Evolutionary conservation across 2,888 invertebrate species (phyloP), one percentile per base, ranked within the genome.

Genomic region (Meteorus cinctellus): DNA sequence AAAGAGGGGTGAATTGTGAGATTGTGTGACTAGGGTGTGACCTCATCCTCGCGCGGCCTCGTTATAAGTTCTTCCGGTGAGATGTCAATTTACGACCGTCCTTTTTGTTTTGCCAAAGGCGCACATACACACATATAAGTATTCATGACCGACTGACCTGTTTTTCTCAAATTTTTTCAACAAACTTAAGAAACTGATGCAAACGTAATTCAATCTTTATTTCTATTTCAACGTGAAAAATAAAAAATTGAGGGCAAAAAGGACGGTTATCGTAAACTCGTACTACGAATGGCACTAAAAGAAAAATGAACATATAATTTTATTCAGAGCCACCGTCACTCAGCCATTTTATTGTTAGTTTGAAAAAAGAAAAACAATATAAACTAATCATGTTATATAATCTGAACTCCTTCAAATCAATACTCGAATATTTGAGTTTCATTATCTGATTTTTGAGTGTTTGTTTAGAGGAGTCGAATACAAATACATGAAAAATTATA

Each of bases 21-120:
- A 31, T 41, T 36, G 70, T 59, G 59, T 36, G 69, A 55, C 51
- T 34, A 34, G 69, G 69, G 68, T 68, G 68, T 68, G 68, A 70
- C 62, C 71, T 72, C 62, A 63, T 72, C 70, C 70, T 60, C 70
- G 63, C 34, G 63, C 51, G 63, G 63, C 63, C 63, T 72, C 72
- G 63, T 62, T 72, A 63, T 31, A 19, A 72, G 63, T 45, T 72
- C 72, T 72, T 62, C 63, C 72, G 62, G 72, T 63, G 72, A 27
- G 41, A 72, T 27, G 48, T 63, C 63, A 72, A 45, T 69, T 62
- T 29, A 70, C 60, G 55, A 70, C 70, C 34, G 70, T 70, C 70
- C 36, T 70, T 70, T 70, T 70, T 41, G 60, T 60, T 55, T 70
- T 60, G 27, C 59, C 70, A 36, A 70, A 55, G 31, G 31, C 29